Evolutionary conservation across 2,113 vertebrate genomes (phyloP).

Genomic region (Corynorhinus townsendii): DNA sequence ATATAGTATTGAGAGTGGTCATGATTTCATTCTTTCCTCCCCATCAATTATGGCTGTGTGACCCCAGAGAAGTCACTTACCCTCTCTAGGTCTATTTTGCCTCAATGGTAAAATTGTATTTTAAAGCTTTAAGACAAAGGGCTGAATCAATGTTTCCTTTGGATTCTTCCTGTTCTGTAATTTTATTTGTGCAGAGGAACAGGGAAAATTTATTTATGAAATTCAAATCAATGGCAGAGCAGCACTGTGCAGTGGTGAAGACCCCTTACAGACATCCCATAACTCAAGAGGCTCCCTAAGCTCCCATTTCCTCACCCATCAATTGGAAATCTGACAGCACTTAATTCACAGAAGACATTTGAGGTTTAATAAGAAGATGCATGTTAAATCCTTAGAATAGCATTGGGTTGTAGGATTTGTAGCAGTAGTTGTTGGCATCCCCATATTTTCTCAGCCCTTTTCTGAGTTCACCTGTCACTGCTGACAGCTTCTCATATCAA

Average conservation of each 20-base stretch:
- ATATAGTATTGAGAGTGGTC: background rate
- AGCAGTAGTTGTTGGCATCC: background rate
- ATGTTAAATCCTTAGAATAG: background rate
- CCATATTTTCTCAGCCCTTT: background rate
- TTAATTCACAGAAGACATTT: background rate
- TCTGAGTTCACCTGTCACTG: background rate
- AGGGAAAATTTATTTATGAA: conserved; percentile 3
- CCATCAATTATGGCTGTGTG: background rate
- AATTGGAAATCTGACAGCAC: background rate
- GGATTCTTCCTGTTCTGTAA: background rate
- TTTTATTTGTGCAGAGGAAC: background rate
- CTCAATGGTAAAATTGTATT: conserved; percentile 12
- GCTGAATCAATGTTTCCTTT: background rate
- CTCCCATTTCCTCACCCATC: background rate
- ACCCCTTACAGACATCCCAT: background rate
- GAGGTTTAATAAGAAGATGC: background rate
- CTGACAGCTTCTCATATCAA: background rate
- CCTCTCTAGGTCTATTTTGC: background rate
- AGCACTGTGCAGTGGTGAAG: background rate
- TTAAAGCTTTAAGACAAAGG: background rate
- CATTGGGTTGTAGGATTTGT: background rate
- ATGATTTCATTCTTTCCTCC: background rate
- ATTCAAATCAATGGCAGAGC: background rate
- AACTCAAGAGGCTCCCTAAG: background rate
- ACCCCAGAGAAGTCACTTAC: background rate